Base-by-base conservation (phyloP, 2,797 vertebrate species). In the Bovichtus variegatus region DNA sequence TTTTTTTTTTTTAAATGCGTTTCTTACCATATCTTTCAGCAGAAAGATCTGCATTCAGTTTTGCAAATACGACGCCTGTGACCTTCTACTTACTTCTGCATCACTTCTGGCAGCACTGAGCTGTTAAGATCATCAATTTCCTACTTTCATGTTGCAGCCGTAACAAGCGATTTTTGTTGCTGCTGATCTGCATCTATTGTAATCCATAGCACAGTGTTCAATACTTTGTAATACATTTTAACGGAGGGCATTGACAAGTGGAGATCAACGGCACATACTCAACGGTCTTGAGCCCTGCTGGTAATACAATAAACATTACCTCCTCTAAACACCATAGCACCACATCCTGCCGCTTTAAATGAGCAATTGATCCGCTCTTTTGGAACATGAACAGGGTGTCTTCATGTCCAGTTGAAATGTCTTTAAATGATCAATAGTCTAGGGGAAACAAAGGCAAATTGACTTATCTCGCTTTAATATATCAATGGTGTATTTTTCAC, bases 341-440 rank as follows among this genome's bases (percentile, higher is more conserved):
- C 71, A 50, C 64, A 82, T 74, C 70, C 60, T 69, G 65, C 70
- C 65, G 54, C 69, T 80, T 79, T 76, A 87, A 87, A 78, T 78
- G 63, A 82, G 69, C 41, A 53, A 89, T 92, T 59, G 84, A 91
- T 92, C 73, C 49, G 74, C 63, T 80, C 43, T 58, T 75, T 62
- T 86, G 66, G 65, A 90, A 83, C 54, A 75, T 86, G 75, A 83
- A 85, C 77, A 74, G 29, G 9, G 55, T 78, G 64, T 87, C 74
- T 86, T 74, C 70, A 27, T 83, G 84, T 85, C 73, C 60, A 76
- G 23, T 62, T 65, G 64, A 84, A 74, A 71, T 74, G 77, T 76
- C 69, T 80, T 81, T 79, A 80, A 68, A 53, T 43, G 36, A 82
- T 91, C 85, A 65, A 82, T 89, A 82, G 62, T 61, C 68, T 12